Evolutionary conservation across 2,888 invertebrate genomes (phyloP), one percentile per base, ranked within the genome.

Genomic region (Kuschelorhynchus macadamiae): DNA sequence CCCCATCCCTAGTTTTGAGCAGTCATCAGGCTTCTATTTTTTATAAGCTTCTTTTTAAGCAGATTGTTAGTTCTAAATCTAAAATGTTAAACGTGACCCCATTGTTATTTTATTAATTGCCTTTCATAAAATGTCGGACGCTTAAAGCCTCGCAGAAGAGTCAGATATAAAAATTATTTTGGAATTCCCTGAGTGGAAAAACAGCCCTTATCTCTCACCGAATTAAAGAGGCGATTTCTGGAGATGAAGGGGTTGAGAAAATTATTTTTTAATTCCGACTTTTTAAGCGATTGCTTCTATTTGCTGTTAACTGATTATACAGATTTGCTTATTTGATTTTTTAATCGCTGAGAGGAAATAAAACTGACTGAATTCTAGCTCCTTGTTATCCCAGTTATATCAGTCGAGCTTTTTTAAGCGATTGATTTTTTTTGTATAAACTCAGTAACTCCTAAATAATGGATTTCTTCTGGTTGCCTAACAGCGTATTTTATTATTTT

Each of bases 71-170:
- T 52, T 52, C 20, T 39, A 12, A 52, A 39, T 8, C 14, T 21
- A 32, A 17, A 5, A n/a, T 36, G 52, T 52, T 39, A 21, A 39
- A 52, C 21, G 21, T 39, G 33, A 39, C 36, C 52, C 52, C 39
- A 52, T 52, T 52, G 36, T 52, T 52, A 52, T 52, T 52, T 52
- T 21, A 39, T 52, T 57, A 57, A 57, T 57, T 46, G 46, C 46
- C 20, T 57, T 57, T 36, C 47, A 57, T 57, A 46, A 33, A 57
- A 46, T 57, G 33, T 32, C 8, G 32, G 44, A 20, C 47, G 46
- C 32, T 46, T 47, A 20, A 32, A 16, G 36, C 57, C 46, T 56
- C 44, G 18, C 33, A 16, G 47, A 14, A 57, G 46, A 47, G 18
- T 47, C 36, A 46, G 57, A 57, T 44, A 57, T 46, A 57, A 57